Evolutionary conservation across 2,113 vertebrate species (phyloP).

Genomic region (Sander vitreus): DNA sequence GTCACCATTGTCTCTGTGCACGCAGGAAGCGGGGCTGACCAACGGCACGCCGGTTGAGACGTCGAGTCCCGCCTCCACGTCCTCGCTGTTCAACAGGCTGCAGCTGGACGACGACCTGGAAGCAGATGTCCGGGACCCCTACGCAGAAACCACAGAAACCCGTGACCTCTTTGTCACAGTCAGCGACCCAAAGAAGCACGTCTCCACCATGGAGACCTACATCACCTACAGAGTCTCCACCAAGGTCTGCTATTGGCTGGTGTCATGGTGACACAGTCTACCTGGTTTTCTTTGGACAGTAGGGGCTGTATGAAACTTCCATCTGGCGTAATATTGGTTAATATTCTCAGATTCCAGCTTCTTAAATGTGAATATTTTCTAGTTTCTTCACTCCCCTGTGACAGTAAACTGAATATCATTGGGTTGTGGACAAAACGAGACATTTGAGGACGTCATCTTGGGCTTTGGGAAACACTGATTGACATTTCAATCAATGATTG

Average conservation of each 20-base stretch:
- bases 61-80: constrained; percentile 93
- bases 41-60: constrained; percentile 94
- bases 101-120: constrained; percentile 95
- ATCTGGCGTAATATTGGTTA: background rate
- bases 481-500: too few relatives aligned
- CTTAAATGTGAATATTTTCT: too few relatives aligned
- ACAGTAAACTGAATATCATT: too few relatives aligned
- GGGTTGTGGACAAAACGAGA: too few relatives aligned
- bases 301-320: background rate
- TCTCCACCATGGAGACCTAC: constrained; percentile 98
- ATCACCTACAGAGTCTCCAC: constrained; percentile 97
- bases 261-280: constrained; percentile 1
- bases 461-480: too few relatives aligned
- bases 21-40: constrained; percentile 90
- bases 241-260: constrained; percentile 85
- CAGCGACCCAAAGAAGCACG: constrained; percentile 97
- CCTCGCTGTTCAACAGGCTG: constrained; percentile 93
- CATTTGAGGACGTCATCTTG: too few relatives aligned
- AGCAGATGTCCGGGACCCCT: constrained; percentile 88
- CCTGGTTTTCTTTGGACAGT: background rate
- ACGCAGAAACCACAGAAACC: constrained; percentile 86
- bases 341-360: too few relatives aligned
- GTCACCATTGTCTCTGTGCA: constrained; percentile 36
- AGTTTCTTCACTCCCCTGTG: too few relatives aligned
- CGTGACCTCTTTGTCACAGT: constrained; percentile 98